Evolutionary conservation across 2,113 vertebrate genomes (phyloP).

Genomic region (Micronycteris hirsuta): DNA sequence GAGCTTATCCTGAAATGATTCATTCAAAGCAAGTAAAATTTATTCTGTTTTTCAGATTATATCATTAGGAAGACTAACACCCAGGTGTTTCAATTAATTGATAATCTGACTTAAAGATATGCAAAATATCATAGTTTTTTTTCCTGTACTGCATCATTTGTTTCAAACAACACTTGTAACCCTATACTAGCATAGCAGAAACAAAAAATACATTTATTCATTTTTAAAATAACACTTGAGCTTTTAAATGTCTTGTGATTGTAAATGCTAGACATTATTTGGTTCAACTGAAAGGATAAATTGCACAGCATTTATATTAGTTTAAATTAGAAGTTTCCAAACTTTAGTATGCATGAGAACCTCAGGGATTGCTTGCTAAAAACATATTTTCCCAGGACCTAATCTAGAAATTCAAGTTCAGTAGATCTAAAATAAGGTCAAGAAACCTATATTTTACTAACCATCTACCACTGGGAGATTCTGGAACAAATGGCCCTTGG

Average conservation of each 20-base stretch:
- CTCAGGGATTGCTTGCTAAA: not conserved
- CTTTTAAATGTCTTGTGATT: conserved; percentile 31
- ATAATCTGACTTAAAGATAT: conserved; percentile 48
- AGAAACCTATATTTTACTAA: not conserved
- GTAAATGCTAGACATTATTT: conserved; percentile 5
- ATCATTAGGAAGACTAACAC: not conserved
- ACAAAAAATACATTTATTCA: conserved; percentile 15
- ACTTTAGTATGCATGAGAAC: not conserved
- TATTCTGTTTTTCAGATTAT: conserved; percentile 50
- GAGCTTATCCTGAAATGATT: conserved; percentile 27
- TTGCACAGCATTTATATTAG: not conserved
- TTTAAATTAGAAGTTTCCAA: not conserved
- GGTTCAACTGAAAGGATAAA: not conserved
- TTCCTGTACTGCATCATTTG: not conserved
- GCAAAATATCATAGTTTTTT: not conserved
- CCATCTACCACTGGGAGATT: not conserved
- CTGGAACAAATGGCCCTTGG: not conserved
- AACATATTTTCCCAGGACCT: not conserved
- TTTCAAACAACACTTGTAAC: conserved; percentile 40
- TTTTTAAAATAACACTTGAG: conserved; percentile 29
- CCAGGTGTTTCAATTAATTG: conserved; percentile 21
- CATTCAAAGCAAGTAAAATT: conserved; percentile 32
- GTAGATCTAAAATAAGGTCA: not conserved
- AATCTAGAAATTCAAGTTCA: not conserved
- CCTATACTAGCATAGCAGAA: not conserved